Evolutionary conservation across 2,888 invertebrate genomes (phyloP).

Genomic region (Pteria penguin): DNA sequence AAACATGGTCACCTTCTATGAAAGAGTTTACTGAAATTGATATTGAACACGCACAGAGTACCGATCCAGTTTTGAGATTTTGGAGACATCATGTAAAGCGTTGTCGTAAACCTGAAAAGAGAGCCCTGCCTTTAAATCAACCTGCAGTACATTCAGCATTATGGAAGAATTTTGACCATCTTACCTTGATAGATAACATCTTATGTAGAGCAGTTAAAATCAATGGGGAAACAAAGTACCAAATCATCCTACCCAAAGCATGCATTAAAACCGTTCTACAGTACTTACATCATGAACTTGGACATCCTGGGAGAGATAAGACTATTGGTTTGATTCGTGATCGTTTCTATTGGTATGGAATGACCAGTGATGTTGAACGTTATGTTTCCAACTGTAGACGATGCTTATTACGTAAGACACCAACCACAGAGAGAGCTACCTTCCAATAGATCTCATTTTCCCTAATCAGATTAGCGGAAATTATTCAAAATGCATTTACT

Average conservation of each 20-base stretch:
- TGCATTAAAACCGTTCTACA: not conserved
- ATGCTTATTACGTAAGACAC: not conserved
- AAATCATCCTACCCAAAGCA: not conserved
- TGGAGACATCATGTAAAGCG: not conserved
- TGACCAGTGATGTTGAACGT: not conserved
- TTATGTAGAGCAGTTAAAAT: not conserved
- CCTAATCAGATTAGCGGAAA: too few species aligned
- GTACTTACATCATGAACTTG: not conserved
- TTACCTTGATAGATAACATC: not conserved
- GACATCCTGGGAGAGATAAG: slow-evolving; percentile 1
- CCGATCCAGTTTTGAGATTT: not conserved
- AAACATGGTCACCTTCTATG: not conserved
- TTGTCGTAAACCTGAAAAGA: not conserved
- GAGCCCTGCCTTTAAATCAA: not conserved
- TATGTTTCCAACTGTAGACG: not conserved
- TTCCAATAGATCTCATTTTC: not conserved
- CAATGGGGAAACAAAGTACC: not conserved
- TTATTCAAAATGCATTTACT: too few species aligned
- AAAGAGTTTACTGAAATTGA: not conserved
- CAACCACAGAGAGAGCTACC: not conserved
- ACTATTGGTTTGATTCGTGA: not conserved
- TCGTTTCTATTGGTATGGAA: not conserved
- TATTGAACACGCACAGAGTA: not conserved
- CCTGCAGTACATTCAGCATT: not conserved
- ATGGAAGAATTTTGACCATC: not conserved